A percentile compares a stretch with the other conserved stretches of the same genome.
phyloP scores from a whole-genome alignment of 2,888 invertebrate genomes.

The Gasteruption jaculator region DNA sequence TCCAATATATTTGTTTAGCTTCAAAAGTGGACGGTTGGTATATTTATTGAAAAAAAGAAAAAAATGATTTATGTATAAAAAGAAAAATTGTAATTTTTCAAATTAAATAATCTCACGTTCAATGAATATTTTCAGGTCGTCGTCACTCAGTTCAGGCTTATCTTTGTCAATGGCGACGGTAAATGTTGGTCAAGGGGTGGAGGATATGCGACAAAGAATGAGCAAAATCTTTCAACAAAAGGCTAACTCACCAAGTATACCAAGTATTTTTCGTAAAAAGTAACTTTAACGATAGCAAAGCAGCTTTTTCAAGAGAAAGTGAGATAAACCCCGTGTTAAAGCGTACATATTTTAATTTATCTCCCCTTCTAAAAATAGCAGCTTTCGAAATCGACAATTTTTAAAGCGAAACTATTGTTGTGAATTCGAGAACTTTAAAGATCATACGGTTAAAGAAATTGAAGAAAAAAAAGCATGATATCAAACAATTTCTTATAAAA shows the following conservation, averaged over 20 bases:
- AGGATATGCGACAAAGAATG: constrained; percentile 60
- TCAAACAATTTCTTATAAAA: not conserved
- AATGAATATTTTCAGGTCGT: constrained; percentile 31
- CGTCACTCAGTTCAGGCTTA: constrained; percentile 41
- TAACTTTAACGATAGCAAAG: constrained; percentile 15
- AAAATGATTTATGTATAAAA: no score
- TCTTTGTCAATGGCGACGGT: constrained; percentile 47
- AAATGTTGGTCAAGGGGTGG: constrained; percentile 55
- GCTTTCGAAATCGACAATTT: no score
- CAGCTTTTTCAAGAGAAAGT: no score
- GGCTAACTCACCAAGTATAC: constrained; percentile 38
- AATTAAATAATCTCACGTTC: not conserved
- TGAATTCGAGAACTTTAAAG: no score
- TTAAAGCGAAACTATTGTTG: no score
- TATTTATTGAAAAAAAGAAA: no score
- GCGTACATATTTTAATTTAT: no score
- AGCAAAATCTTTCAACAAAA: constrained; percentile 59
- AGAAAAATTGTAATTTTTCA: not conserved
- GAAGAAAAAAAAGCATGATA: not conserved
- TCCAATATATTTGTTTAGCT: not conserved
- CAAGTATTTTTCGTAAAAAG: constrained; percentile 48
- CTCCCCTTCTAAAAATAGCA: no score
- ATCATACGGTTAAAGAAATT: no score
- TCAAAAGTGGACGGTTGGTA: no score
- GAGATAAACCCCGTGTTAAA: no score